Evolutionary conservation across 2,888 invertebrate species (phyloP), one percentile per base, ranked within the genome.

Genomic region (Latrodectus hesperus): DNA sequence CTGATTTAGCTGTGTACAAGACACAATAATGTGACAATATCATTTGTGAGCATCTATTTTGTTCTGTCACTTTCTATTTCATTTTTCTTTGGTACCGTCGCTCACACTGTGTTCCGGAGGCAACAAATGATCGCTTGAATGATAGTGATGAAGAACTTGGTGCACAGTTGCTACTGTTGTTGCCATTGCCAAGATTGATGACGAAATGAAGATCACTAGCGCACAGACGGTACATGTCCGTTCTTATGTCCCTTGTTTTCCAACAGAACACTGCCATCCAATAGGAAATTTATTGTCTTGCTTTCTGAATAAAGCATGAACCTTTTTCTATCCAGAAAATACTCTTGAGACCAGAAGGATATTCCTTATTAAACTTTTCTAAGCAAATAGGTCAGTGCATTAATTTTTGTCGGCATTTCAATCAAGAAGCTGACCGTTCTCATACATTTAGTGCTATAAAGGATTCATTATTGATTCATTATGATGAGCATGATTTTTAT

Each of bases 71-170:
- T 86, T 81, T 76, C 72, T 76, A 51, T 55, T 81, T 81, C 74
- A 53, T 38, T 78, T 84, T 84, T 84, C 38, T 52, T n/a, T 53
- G n/a, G 26, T n/a, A 52, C 77, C 70, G 77, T 71, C 65, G 60
- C 52, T 71, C 74, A 53, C 71, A 67, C 74, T 81, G 60, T 53
- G 53, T 77, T 81, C 53, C 81, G 67, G 65, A 67, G 76, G 81
- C 86, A 86, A 81, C 86, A 86, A 86, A 86, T 81, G 86, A 86
- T 86, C 52, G 70, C 17, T 12, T 26, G 75, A 75, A 86, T 86
- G 86, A 86, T 86, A 86, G 86, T 81, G 77, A 81, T 86, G 86
- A 86, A 86, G 86, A 81, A 77, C 86, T 65, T 76, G 64, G 74
- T 71, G 38, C 38, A 76, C 75, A 80, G 75, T 80, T 77, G 12